phyloP scores from a whole-genome alignment of 2,888 invertebrate genomes.

The Brenthis hecate region DNA sequence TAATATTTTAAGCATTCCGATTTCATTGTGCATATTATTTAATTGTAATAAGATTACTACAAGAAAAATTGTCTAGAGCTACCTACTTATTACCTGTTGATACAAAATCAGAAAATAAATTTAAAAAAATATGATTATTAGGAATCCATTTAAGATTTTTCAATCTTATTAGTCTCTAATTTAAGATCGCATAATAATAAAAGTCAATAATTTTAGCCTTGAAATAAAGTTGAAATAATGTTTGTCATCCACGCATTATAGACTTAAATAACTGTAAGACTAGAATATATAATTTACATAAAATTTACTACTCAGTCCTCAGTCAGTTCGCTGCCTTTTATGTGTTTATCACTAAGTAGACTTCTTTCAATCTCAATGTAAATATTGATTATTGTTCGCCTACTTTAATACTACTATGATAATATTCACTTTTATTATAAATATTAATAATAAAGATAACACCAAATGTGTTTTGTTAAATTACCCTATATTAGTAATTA shows the following conservation, averaged over 20 bases:
- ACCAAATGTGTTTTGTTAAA: constrained; percentile 32
- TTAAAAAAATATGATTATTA: too few species aligned
- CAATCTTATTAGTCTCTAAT: background rate
- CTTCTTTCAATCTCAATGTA: constrained; percentile 53
- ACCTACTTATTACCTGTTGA: too few species aligned
- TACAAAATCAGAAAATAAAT: too few species aligned
- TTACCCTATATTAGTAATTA: background rate
- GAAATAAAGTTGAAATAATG: constrained; percentile 17
- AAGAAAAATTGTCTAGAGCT: too few species aligned
- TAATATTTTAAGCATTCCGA: too few species aligned
- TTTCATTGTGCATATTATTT: too few species aligned
- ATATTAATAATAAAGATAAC: constrained; percentile 45
- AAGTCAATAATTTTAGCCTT: background rate
- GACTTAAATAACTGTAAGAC: constrained; percentile 26
- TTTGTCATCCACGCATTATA: constrained; percentile 22
- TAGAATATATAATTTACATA: constrained; percentile 23
- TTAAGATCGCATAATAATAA: background rate
- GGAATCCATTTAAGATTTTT: background rate
- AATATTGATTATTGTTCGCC: constrained; percentile 64
- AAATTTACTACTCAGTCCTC: constrained; percentile 23
- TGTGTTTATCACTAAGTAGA: constrained; percentile 32
- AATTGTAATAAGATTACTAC: background rate
- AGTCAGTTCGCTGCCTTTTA: constrained; percentile 42
- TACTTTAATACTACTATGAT: constrained; percentile 66
- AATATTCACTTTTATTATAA: constrained; percentile 76